phyloP scores from a whole-genome alignment of 1,140 invertebrate genomes.

The Nebria ingens region DNA sequence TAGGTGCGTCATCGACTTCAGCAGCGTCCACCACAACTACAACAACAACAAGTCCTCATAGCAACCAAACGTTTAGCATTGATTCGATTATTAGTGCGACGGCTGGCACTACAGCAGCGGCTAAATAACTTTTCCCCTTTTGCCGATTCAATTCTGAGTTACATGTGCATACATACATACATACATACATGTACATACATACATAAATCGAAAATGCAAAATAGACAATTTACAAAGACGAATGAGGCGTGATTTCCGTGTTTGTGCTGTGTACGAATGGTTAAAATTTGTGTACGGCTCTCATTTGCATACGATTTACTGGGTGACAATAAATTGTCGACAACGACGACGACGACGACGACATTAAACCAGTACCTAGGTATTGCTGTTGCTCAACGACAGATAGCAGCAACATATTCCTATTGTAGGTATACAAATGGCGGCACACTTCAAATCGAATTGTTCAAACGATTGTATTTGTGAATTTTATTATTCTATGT shows the following conservation, averaged over 20 bases:
- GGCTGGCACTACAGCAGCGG: not conserved
- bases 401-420: no score
- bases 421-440: not conserved
- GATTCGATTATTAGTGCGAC: conserved; percentile 25
- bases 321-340: not conserved
- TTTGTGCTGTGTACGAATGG: no score
- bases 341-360: no score
- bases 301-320: conserved; percentile 7
- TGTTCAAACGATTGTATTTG: no score
- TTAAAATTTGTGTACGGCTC: no score
- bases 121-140: not conserved
- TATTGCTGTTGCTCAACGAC: not conserved
- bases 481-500: no score
- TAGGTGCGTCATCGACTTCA: conserved; percentile 35
- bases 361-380: not conserved
- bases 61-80: conserved; percentile 28
- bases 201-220: no score
- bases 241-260: no score
- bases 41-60: conserved; percentile 16
- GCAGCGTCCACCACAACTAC: conserved; percentile 2
- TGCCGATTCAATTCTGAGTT: not conserved
- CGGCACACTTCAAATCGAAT: not conserved
- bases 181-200: not conserved
- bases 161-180: not conserved
- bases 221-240: conserved; percentile 2